Evolutionary conservation across 1,140 invertebrate species (phyloP), one percentile per base, ranked within the genome.

Genomic region (Aradophagus sp.): DNA sequence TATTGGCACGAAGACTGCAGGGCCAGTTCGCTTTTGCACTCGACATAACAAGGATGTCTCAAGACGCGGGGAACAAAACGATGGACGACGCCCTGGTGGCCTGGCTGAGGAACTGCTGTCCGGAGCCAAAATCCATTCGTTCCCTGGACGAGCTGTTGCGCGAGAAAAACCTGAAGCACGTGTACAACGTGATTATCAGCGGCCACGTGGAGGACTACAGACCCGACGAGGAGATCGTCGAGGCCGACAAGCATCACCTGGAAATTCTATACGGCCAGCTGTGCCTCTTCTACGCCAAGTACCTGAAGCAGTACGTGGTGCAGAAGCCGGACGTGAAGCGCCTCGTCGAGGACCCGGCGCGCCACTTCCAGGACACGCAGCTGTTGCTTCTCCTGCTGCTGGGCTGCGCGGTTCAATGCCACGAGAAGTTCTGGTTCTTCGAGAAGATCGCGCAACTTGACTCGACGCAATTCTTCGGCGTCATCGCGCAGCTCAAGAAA

Each of bases 31-130:
- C n/a, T n/a, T n/a, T n/a, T n/a, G n/a, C n/a, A n/a, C n/a, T n/a
- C n/a, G n/a, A n/a, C n/a, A n/a, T n/a, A n/a, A n/a, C n/a, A n/a
- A n/a, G n/a, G n/a, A n/a, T n/a, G n/a, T n/a, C n/a, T n/a, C n/a
- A n/a, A n/a, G n/a, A n/a, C n/a, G n/a, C n/a, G n/a, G n/a, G n/a
- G n/a, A n/a, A n/a, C n/a, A n/a, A n/a, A n/a, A n/a, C 13, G 10
- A 47, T 63, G 48, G 32, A 47, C 20, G 39, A 52, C 2, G 17
- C 59, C 2, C 26, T 63, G 8, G 41, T 53, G 8, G 6, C 39
- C 2, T 38, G 11, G 44, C 16, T 59, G n/a, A 47, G 16, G 11
- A 63, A 26, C n/a, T 65, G 61, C 7, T 55, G 15, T 4, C 1
- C 15, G 3, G 2, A 39, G 12, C 38, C 39, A 5, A 34, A 0